Evolutionary conservation across 2,888 invertebrate species (phyloP), one percentile per base, ranked within the genome.

Genomic region (Tipula unca): DNA sequence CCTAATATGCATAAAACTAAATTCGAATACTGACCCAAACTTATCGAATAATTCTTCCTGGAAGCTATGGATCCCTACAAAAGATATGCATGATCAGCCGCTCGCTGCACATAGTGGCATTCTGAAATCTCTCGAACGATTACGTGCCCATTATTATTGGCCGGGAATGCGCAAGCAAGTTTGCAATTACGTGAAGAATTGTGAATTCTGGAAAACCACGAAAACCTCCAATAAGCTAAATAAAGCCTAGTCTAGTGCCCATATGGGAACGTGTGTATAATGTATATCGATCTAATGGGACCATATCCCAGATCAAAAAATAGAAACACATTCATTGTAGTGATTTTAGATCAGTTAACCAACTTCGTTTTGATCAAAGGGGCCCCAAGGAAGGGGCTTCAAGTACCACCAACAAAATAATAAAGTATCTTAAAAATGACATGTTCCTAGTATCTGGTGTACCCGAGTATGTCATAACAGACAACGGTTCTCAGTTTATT

Each of bases 111-210:
- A 82, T 82, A 29, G 82, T 82, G 82, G 82, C 0, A 29, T 82
- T 4, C 1, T 29, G 1, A 82, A 82, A 82, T 4, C 82, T 6
- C 82, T 82, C 29, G 82, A 82, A 29, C 82, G 82, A 2, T 29
- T 82, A 14, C 82, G 82, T 10, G 1, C 29, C 6, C 3, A 14
- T 13, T 86, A 48, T 39, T 86, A 86, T 29, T 86, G 86, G 86
- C 86, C 86, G 0, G 36, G 82, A 13, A 82, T 87, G 84, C 54
- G 25, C 2, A n/a, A 29, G 6, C 85, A 86, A 17, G 85, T 87
- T 3, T 13, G 36, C n/a, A 3, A 1, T 3, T 82, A 85, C 29
- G 25, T 86, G 14, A 13, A 6, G 1, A 82, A 35, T 20, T 85
- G 85, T 20, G 17, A 25, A 17, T 25, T 25, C 0, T 85, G 85